Evolutionary conservation across 2,797 vertebrate species (phyloP), one percentile per base, ranked within the genome.

Genomic region (Podarcis siculus): DNA sequence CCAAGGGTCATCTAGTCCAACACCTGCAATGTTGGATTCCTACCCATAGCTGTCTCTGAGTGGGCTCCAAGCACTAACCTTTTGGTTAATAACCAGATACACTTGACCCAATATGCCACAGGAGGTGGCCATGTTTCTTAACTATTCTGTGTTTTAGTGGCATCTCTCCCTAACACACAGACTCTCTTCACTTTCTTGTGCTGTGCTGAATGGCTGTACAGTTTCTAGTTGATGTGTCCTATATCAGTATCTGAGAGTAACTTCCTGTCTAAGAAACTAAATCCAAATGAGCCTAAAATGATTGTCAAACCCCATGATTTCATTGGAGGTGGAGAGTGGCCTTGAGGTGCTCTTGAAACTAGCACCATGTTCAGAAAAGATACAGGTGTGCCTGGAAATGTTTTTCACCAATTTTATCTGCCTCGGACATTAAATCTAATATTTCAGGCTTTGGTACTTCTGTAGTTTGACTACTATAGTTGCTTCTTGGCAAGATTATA

Each of bases 241-340:
- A 84, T n/a, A 55, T 85, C 78, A 76, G 1, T 81, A 66, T 85
- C 66, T 89, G 39, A 71, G 7, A 85, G 69, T 69, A 85, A 75
- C 79, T 77, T 76, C 42, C 42, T 37, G 69, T 75, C 30, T 85
- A 49, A 45, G 32, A 85, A 80, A 80, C 67, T 66, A 32, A 89
- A 81, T 75, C 64, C 67, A 32, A 42, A 72, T 17, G 49, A 66
- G 69, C 4, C 25, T 81, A 21, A 79, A 79, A 32, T 79, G 27
- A 25, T 85, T 85, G 35, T 61, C 32, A 72, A 71, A 39, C 25
- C 15, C 39, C 21, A 4, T 39, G 27, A 55, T 64, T 64, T 55
- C 3, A 55, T 82, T 45, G n/a, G 17, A 8, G 42, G n/a, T 42
- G 1, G 42, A n/a, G 61, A 8, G 30, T 49, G 39, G 78, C 69